Base-by-base conservation (phyloP, 2,888 invertebrate genomes). In the Meiosimyza decipiens region DNA sequence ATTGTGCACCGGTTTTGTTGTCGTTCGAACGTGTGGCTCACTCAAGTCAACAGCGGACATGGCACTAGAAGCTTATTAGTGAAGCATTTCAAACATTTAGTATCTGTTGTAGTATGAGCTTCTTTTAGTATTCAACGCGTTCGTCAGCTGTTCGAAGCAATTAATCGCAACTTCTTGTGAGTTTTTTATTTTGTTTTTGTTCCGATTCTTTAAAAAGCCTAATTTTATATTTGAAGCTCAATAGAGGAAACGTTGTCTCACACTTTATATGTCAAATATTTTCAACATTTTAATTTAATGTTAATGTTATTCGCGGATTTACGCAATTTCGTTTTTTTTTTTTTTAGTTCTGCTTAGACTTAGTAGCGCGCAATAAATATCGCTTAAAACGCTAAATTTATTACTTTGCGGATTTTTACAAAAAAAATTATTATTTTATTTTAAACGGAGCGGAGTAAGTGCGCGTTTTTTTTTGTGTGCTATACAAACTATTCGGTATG, bases 51-150 rank as follows among this genome's bases (percentile, higher is more conserved):
- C 65, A 28, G 51, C 65, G 52, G 65, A 33, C 65, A 52, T 52
- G 33, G 6, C 15, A 33, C 52, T 28, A 50, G 54, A 13, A 50
- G n/a, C 40, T 40, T 40, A 9, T 40, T 40, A 40, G 40, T n/a
- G 13, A 47, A 62, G 11, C 60, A 47, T 40, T 40, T 5, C 40
- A 9, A 40, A 40, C 60, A 40, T n/a, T 62, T 15, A 57, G 57
- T 16, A 16, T 40, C 40, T 62, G 47, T n/a, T 22, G 28, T 62
- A 15, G 11, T 22, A 11, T 33, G 60, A 62, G 60, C 52, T 52
- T 65, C 52, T 65, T 40, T 65, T 52, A 65, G 65, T 65, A 52
- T 52, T 65, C 52, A 52, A 52, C 28, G 18, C 52, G 33, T 65
- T 33, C 15, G 65, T 52, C 65, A 65, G 65, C 52, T 22, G 65